Evolutionary conservation across 2,888 invertebrate species (phyloP).

Genomic region (Hemithea aestivaria): DNA sequence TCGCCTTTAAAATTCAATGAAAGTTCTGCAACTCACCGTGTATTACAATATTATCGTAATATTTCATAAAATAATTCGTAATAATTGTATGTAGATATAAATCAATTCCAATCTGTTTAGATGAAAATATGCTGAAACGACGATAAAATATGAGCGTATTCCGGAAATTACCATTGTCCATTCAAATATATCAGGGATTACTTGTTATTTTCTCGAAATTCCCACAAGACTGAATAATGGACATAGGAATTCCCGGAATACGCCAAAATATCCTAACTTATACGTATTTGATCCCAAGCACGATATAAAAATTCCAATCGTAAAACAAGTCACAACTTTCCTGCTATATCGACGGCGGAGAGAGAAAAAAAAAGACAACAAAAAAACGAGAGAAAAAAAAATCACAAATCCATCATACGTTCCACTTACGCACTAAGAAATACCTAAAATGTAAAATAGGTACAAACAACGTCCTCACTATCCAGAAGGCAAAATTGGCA

Average conservation of each 20-base stretch:
- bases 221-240: no score
- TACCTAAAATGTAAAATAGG: constrained; percentile 75
- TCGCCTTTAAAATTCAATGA: no score
- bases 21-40: no score
- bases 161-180: no score
- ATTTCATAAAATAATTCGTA: no score
- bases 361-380: constrained; percentile 21
- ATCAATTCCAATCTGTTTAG: constrained; percentile 26
- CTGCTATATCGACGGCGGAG: constrained; percentile 50
- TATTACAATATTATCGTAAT: no score
- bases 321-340: constrained; percentile 32
- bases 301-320: constrained; percentile 53
- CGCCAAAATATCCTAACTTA: constrained; percentile 57
- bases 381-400: constrained; percentile 33
- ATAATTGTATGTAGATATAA: constrained; percentile 6
- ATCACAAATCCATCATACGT: constrained; percentile 61
- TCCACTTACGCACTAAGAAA: constrained; percentile 73
- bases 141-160: constrained; percentile 1
- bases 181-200: no score
- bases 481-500: constrained; percentile 80
- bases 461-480: constrained; percentile 77
- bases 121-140: constrained; percentile 12
- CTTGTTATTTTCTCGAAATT: no score
- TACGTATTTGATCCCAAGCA: constrained; percentile 75
- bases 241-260: neutral